These are phyloP conservation scores for Criorhina ranunculi DNA, from an alignment of 2,888 invertebrate species.

Conservation along the genomic window DNA sequence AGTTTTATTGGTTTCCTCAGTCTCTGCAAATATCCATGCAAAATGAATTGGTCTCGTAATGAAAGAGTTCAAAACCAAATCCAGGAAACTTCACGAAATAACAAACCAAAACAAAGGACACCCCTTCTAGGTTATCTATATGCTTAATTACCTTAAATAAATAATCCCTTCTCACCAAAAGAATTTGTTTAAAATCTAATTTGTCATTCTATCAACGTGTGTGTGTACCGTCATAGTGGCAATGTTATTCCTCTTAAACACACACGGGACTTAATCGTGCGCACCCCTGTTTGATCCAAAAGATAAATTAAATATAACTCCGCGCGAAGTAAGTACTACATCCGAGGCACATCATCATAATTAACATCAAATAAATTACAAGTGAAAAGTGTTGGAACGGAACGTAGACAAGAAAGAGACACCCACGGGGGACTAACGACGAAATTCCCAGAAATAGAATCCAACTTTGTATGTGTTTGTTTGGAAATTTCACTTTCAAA, in stretches of 20 bases:
- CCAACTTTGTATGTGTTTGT: not conserved
- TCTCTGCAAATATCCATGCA: no score
- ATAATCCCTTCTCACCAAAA: conserved; percentile 7
- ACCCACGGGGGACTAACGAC: not conserved
- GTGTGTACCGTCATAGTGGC: not conserved
- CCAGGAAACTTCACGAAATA: no score
- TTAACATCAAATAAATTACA: conserved; percentile 51
- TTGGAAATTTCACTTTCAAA: conserved; percentile 24
- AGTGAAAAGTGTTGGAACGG: conserved; percentile 41
- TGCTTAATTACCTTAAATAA: not conserved
- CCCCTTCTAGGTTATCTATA: not conserved
- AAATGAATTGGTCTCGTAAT: no score
- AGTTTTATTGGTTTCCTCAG: no score
- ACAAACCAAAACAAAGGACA: no score
- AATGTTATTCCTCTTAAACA: not conserved
- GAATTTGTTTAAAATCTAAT: conserved; percentile 19
- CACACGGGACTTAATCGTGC: not conserved
- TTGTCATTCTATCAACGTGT: conserved; percentile 14
- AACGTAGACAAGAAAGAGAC: not conserved
- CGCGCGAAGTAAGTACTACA: conserved; percentile 11
- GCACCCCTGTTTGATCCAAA: not conserved
- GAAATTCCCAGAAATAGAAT: conserved; percentile 26
- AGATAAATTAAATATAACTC: conserved; percentile 15
- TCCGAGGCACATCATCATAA: conserved; percentile 45
- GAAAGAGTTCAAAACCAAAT: no score